These are phyloP conservation scores for Harpegnathos saltator DNA, from an alignment of 1,140 invertebrate genomes.

Conservation along the genomic window DNA sequence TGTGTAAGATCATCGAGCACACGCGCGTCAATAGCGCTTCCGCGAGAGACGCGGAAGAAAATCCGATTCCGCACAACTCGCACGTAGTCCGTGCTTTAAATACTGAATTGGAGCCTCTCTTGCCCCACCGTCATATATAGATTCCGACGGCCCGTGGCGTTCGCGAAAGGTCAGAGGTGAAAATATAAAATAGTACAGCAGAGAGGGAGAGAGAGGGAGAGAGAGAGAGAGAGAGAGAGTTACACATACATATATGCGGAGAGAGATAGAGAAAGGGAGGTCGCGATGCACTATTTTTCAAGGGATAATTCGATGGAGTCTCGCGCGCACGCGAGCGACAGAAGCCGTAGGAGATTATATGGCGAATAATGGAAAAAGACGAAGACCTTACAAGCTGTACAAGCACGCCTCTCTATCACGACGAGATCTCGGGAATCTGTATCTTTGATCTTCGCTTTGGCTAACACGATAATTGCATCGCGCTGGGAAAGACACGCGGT, in stretches of 20 bases:
- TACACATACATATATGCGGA: too few relatives aligned
- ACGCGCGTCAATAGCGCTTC: constrained; percentile 16
- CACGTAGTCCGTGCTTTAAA: constrained; percentile 57
- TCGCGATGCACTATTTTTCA: constrained; percentile 62
- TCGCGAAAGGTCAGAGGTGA: constrained; percentile 74
- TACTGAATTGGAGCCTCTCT: constrained; percentile 30
- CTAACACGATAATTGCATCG: constrained; percentile 55
- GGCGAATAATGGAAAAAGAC: constrained; percentile 50
- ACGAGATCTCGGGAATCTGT: constrained; percentile 25
- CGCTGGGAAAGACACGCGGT: constrained; percentile 23
- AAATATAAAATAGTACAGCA: constrained; percentile 62
- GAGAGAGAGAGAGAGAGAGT: too few relatives aligned
- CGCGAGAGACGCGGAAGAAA: constrained; percentile 12
- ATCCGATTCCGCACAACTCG: constrained; percentile 32
- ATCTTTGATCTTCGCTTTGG: constrained; percentile 56
- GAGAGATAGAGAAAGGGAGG: constrained; percentile 9
- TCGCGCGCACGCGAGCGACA: constrained; percentile 33
- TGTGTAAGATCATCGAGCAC: not conserved
- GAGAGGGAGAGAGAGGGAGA: too few relatives aligned
- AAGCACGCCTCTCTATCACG: constrained; percentile 7
- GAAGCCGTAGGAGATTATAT: constrained; percentile 35
- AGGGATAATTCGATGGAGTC: constrained; percentile 60
- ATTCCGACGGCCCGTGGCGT: constrained; percentile 26
- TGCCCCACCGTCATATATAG: constrained; percentile 33
- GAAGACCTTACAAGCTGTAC: constrained; percentile 32